Conservation (phyloP, 2,113 vertebrate species). For the Lycaon pictus region DNA sequence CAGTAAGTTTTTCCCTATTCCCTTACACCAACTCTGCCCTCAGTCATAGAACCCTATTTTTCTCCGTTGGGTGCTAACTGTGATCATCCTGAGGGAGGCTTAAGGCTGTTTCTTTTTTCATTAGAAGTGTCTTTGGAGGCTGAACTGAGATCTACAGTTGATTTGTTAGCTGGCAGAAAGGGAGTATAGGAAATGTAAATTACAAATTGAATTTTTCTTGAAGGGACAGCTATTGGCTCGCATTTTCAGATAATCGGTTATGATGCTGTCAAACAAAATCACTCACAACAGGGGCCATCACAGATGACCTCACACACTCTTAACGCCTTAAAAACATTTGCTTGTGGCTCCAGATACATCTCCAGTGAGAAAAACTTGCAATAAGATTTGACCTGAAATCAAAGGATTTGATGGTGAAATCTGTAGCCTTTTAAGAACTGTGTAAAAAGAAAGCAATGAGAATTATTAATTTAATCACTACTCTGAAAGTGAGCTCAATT, state of each 20-base stretch:
- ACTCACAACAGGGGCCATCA: not conserved
- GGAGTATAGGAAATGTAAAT: not conserved
- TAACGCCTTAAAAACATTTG: not conserved
- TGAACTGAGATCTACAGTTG: not conserved
- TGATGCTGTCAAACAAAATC: not conserved
- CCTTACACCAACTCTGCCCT: not conserved
- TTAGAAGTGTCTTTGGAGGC: not conserved
- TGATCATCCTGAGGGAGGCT: not conserved
- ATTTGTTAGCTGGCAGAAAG: not conserved
- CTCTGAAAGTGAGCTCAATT: constrained; percentile 13
- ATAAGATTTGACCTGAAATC: constrained; percentile 17
- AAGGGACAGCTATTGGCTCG: not conserved
- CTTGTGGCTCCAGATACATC: not conserved
- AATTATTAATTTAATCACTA: not conserved
- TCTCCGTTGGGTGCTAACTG: not conserved
- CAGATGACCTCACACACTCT: not conserved
- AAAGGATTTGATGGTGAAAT: not conserved
- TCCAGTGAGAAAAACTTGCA: not conserved
- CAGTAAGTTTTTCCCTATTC: not conserved
- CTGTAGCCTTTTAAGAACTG: not conserved
- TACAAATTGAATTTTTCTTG: constrained; percentile 54
- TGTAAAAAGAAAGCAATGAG: not conserved
- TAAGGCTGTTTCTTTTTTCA: not conserved
- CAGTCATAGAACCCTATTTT: not conserved
- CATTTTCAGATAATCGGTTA: not conserved